Evolutionary conservation across 2,113 vertebrate genomes (phyloP).

Genomic region (Mionectes macconnelli): DNA sequence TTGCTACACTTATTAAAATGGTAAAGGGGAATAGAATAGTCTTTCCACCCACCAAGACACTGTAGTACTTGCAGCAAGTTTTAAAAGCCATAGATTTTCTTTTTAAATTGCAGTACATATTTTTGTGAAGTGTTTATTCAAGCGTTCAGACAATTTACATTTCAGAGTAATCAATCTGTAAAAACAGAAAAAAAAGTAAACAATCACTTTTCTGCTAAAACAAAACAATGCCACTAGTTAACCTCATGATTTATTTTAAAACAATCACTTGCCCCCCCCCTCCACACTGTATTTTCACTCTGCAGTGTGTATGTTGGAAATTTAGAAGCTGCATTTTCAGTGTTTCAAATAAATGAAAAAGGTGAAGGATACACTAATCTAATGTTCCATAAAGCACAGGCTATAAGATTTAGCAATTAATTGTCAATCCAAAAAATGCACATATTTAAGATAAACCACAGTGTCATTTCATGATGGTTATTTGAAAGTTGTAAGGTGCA

Average conservation of each 20-base stretch:
- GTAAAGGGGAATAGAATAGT: not conserved
- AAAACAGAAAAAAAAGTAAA: too few relatives aligned
- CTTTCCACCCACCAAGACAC: not conserved
- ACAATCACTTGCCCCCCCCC: not conserved
- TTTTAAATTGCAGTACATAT: not conserved
- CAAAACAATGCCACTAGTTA: not conserved
- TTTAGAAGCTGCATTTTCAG: not conserved
- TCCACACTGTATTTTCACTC: not conserved
- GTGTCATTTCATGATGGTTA: not conserved
- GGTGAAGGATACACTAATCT: not conserved
- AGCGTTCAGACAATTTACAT: not conserved
- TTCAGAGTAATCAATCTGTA: too few relatives aligned
- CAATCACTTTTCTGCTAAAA: not conserved
- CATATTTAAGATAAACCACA: not conserved
- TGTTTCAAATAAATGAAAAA: not conserved
- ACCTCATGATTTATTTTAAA: not conserved
- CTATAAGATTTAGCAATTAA: not conserved
- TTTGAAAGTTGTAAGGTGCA: not conserved
- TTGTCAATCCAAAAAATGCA: not conserved
- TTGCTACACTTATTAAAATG: not conserved
- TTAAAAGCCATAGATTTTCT: not conserved
- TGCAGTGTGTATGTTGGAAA: not conserved
- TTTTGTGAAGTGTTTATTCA: not conserved
- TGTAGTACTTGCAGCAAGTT: not conserved
- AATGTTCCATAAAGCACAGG: not conserved